Evolutionary conservation across 2,888 invertebrate species (phyloP).

Genomic region (Drosophila diplacantha): DNA sequence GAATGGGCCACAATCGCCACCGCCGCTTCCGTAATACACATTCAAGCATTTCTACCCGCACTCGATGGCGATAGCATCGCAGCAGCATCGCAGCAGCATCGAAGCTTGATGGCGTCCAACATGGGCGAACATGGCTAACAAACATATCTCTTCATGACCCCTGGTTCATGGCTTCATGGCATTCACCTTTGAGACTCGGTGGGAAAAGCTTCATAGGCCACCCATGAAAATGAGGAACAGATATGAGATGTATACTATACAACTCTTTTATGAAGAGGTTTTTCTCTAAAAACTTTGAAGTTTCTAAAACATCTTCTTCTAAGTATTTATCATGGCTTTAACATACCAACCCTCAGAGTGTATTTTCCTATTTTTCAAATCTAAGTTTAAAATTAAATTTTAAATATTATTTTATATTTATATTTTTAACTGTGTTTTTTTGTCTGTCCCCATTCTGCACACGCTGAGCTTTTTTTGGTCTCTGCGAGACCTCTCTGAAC

Average conservation of each 20-base stretch:
- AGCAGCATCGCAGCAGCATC: neutral
- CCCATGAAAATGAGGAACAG: neutral
- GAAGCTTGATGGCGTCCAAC: conserved; percentile 5
- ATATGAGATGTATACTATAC: neutral
- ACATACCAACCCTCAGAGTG: too few relatives aligned
- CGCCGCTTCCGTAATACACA: conserved; percentile 58
- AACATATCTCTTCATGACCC: conserved; percentile 7
- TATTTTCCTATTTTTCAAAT: too few relatives aligned
- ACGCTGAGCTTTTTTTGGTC: conserved; percentile 52
- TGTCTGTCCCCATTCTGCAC: conserved; percentile 26
- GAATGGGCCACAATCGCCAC: conserved; percentile 17
- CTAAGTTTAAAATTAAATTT: neutral
- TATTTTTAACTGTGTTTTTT: neutral
- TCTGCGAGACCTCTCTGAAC: conserved; percentile 43
- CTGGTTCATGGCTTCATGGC: conserved; percentile 8
- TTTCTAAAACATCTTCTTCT: neutral
- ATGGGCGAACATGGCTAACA: conserved; percentile 21
- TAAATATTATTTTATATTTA: neutral
- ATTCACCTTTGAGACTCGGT: conserved; percentile 1
- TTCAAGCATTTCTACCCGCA: conserved; percentile 54
- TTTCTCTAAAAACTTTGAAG: neutral
- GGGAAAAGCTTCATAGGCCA: neutral
- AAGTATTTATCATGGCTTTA: too few relatives aligned
- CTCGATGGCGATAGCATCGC: conserved; percentile 29
- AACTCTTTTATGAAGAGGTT: neutral